phyloP scores from a whole-genome alignment of 1,140 invertebrate genomes.

The Saxidomus purpurata region DNA sequence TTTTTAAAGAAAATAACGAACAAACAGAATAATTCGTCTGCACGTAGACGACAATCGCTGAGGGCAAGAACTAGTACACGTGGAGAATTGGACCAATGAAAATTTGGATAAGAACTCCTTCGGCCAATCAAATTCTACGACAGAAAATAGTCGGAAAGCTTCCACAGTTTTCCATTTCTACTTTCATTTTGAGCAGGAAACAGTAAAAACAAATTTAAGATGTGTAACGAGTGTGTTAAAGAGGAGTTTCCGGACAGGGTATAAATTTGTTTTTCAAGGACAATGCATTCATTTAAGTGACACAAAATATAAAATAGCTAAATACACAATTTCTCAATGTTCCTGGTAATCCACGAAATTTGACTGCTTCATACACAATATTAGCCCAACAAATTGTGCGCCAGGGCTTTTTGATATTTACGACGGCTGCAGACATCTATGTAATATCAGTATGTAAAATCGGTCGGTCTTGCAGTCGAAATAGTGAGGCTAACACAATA shows the following conservation, averaged over 20 bases:
- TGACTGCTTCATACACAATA: too few relatives aligned
- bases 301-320: too few relatives aligned
- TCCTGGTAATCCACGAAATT: too few relatives aligned
- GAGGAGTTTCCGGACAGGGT: constrained; percentile 69
- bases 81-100: background rate
- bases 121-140: background rate
- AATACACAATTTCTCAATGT: too few relatives aligned
- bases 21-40: background rate
- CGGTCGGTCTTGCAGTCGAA: too few relatives aligned
- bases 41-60: background rate
- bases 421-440: too few relatives aligned
- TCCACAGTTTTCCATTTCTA: background rate
- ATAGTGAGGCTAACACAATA: too few relatives aligned
- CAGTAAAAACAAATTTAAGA: background rate
- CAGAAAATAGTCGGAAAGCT: background rate
- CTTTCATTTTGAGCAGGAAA: constrained; percentile 8
- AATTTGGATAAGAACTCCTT: background rate
- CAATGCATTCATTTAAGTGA: too few relatives aligned
- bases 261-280: too few relatives aligned
- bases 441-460: too few relatives aligned
- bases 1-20: background rate
- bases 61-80: background rate
- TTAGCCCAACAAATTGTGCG: too few relatives aligned
- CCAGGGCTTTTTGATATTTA: too few relatives aligned
- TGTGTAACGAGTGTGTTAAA: constrained; percentile 63